Evolutionary conservation across 2,888 invertebrate species (phyloP).

Genomic region (Ormyrus labotus): DNA sequence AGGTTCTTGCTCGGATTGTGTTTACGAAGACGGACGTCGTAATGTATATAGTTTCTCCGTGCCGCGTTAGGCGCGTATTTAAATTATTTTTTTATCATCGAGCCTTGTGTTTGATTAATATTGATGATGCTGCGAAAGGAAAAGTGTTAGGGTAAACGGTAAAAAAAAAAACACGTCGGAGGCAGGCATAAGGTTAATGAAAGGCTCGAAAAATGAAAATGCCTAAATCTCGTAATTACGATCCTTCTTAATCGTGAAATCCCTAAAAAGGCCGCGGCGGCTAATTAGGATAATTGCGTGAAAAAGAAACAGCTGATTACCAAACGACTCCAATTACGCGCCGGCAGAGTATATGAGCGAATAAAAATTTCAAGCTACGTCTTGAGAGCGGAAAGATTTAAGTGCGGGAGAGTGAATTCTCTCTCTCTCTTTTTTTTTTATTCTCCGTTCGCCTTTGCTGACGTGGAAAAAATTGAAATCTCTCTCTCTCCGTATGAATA

Average conservation of each 20-base stretch:
- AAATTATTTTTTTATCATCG: too few relatives aligned
- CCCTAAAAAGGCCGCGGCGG: not conserved
- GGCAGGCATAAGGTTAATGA: too few relatives aligned
- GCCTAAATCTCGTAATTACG: too few relatives aligned
- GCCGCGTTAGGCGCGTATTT: too few relatives aligned
- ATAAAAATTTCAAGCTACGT: not conserved
- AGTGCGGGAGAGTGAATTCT: not conserved
- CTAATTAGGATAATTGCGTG: constrained; percentile 24
- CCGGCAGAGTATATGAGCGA: not conserved
- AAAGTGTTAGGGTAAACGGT: too few relatives aligned
- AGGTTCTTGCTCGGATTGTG: too few relatives aligned
- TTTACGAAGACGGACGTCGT: too few relatives aligned
- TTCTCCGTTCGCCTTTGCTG: not conserved
- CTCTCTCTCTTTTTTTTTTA: not conserved
- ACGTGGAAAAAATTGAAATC: constrained; percentile 37
- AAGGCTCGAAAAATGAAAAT: too few relatives aligned
- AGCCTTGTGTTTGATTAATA: too few relatives aligned
- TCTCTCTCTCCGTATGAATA: constrained; percentile 6
- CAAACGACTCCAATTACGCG: constrained; percentile 20
- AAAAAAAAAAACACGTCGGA: too few relatives aligned
- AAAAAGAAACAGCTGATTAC: constrained; percentile 14
- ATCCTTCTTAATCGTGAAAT: not conserved
- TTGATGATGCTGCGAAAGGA: too few relatives aligned
- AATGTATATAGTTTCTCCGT: too few relatives aligned
- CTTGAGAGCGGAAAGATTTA: constrained; percentile 8